These are phyloP conservation scores for Danaus plexippus DNA, from an alignment of 1,140 invertebrate genomes.

Conservation along the genomic window DNA sequence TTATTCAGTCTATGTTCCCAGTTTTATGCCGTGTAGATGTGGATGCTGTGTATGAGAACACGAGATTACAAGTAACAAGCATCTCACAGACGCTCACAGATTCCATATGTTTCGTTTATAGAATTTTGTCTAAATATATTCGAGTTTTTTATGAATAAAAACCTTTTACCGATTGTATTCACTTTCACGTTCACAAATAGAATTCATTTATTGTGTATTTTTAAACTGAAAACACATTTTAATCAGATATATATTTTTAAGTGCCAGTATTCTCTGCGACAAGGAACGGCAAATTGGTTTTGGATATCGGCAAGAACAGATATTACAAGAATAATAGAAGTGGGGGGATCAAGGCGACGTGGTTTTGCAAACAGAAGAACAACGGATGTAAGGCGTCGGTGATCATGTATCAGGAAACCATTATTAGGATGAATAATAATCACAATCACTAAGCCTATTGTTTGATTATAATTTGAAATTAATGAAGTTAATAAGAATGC, in stretches of 20 bases:
- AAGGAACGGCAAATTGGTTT: conserved; percentile 19
- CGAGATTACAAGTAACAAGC: background rate
- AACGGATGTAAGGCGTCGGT: conserved; percentile 12
- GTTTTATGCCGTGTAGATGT: too few relatives aligned
- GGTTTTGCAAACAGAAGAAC: conserved; percentile 26
- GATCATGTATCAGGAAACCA: conserved; percentile 1
- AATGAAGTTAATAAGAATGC: too few relatives aligned
- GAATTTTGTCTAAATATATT: background rate
- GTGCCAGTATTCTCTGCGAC: conserved; percentile 20
- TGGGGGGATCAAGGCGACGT: conserved; percentile 20
- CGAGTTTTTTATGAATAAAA: conserved; percentile 1
- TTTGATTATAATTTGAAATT: background rate
- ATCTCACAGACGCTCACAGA: background rate
- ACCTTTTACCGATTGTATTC: too few relatives aligned
- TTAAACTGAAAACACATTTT: too few relatives aligned
- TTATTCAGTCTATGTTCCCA: too few relatives aligned
- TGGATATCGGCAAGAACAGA: conserved; percentile 23
- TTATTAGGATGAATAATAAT: conserved; percentile 13
- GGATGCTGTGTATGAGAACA: too few relatives aligned
- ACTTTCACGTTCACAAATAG: too few relatives aligned
- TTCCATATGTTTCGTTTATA: background rate
- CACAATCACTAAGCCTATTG: conserved; percentile 12
- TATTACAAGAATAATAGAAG: conserved; percentile 32
- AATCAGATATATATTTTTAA: conserved; percentile 9
- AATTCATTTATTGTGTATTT: too few relatives aligned